Percentiles rank a stretch among this genome's conserved stretches.
Conservation (phyloP, 2,797 vertebrate species). For the Picus viridis region DNA sequence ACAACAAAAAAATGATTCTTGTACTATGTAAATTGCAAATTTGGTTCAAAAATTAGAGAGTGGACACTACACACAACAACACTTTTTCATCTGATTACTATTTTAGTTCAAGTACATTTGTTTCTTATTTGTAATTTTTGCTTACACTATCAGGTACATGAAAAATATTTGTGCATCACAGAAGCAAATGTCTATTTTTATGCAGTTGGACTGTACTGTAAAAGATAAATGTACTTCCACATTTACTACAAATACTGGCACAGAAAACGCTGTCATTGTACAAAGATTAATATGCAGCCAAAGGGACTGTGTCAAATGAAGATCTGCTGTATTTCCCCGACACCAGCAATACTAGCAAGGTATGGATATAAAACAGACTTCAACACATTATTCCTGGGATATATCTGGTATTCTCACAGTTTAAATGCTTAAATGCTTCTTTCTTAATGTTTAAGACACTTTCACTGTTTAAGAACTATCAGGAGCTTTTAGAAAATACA, state of each 20-base stretch:
- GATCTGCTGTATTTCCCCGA: neutral
- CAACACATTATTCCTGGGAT: neutral
- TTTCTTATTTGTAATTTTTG: neutral
- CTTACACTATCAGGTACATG: neutral
- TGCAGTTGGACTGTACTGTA: neutral
- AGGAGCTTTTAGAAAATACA: neutral
- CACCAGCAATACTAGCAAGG: neutral
- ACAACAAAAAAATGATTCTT: neutral
- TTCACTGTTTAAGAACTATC: neutral
- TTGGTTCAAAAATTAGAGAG: neutral
- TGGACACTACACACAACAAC: neutral
- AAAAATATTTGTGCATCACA: neutral
- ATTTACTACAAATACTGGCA: neutral
- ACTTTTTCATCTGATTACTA: neutral
- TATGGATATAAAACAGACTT: neutral
- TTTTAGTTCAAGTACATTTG: neutral
- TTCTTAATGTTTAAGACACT: neutral
- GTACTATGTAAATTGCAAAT: neutral
- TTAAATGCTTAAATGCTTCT: neutral
- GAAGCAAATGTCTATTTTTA: neutral
- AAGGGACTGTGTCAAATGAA: neutral
- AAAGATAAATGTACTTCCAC: neutral
- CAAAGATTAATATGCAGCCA: neutral
- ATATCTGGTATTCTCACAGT: neutral
- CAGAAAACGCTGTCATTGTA: neutral